Evolutionary conservation across 2,113 vertebrate species (phyloP), one percentile per base, ranked within the genome.

Genomic region (Gyps fulvus): DNA sequence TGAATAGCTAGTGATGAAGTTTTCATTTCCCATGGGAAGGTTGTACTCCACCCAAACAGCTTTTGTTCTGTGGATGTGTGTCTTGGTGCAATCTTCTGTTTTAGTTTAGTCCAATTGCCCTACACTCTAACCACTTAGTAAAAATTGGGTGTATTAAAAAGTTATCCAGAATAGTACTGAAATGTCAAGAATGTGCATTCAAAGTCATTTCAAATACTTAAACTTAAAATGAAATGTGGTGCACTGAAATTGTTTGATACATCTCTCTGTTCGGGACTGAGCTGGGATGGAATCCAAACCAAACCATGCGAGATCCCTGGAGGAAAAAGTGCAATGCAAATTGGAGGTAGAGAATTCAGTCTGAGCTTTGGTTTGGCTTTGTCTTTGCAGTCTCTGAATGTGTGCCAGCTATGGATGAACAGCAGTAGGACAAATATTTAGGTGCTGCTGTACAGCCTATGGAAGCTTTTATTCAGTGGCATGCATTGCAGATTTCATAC

Each of bases 361-460:
- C 63, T 83, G 84, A 96, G 94, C 50, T 95, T 95, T 82, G 74
- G 73, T 87, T 97, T 95, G 92, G 91, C 95, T 95, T 93, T 94
- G 81, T 69, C 85, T 93, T 76, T 95, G 59, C 79, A 86, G 85
- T 57, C 43, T 84, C 84, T 96, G 94, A 94, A 77, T 83, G 57
- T 50, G 69, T 95, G 92, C 94, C 91, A 97, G 87, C 67, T 45
- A 6, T 29, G 74, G 82, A 88, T 91, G 81, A 87, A 95, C 71
- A 82, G 86, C 88, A 83, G 89, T 54, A 95, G 91, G 86, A 91
- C 86, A 95, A 96, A 95, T 93, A 87, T 90, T 97, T 95, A 95
- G 87, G 92, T 83, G 63, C 91, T 92, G 70, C 93, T 90, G 82
- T 93, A 54, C 26, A 84, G 79, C 80, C 91, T 91, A 58, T 92